Conservation (phyloP, 2,888 invertebrate genomes). For the Meloe dianella region DNA sequence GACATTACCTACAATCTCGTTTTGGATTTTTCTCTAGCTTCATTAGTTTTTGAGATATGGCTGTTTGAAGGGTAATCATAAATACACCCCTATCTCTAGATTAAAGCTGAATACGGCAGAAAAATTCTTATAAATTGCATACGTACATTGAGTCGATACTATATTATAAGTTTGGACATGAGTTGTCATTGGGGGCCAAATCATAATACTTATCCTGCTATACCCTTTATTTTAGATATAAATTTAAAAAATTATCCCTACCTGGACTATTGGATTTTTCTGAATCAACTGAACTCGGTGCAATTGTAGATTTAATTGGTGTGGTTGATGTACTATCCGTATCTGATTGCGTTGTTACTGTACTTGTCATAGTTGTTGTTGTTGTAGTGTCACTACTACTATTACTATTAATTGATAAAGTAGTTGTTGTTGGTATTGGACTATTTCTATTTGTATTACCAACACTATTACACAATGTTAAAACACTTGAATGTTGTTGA, state of each 20-base stretch:
- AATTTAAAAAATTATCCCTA: conserved; percentile 46
- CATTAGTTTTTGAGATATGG: no score
- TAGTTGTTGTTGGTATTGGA: conserved; percentile 48
- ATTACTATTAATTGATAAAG: conserved; percentile 38
- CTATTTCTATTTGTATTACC: conserved; percentile 43
- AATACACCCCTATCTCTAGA: no score
- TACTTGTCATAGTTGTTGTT: conserved; percentile 46
- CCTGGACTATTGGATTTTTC: conserved; percentile 68
- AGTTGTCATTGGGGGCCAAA: no score
- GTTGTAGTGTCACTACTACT: conserved; percentile 39
- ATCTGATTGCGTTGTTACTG: conserved; percentile 47
- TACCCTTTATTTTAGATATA: background rate
- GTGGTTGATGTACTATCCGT: conserved; percentile 59
- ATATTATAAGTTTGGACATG: no score
- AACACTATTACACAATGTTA: conserved; percentile 55
- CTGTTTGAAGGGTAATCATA: no score
- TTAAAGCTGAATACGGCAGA: no score
- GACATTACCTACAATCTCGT: no score
- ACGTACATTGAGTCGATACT: no score
- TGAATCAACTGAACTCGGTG: conserved; percentile 61
- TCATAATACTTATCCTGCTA: no score
- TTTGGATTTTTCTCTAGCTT: no score
- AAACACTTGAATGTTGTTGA: conserved; percentile 59
- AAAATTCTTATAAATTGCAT: no score
- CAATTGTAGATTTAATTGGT: conserved; percentile 57